phyloP scores from a whole-genome alignment of 2,113 vertebrate genomes.

The Sinocyclocheilus rhinocerous region DNA sequence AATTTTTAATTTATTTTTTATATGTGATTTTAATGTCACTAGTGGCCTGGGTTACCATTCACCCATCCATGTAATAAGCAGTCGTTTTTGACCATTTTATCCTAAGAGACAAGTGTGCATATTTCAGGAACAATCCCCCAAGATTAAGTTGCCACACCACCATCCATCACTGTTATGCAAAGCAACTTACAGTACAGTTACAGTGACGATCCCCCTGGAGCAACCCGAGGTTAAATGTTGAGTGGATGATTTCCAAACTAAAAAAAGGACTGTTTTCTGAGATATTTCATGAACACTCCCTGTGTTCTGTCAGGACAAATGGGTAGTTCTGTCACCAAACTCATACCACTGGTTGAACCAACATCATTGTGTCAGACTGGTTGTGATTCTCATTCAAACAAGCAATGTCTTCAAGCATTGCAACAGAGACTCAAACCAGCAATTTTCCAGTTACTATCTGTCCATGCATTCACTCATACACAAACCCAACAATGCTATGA shows the following conservation, averaged over 20 bases:
- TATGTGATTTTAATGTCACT: no score
- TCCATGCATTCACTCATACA: neutral
- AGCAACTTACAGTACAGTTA: neutral
- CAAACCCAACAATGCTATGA: neutral
- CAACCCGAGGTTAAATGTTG: neutral
- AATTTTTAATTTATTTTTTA: no score
- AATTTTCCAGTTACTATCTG: neutral
- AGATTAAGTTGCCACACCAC: neutral
- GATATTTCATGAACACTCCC: neutral
- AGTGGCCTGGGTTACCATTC: neutral
- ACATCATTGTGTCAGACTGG: neutral
- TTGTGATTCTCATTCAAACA: neutral
- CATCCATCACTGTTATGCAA: neutral
- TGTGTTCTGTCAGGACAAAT: neutral
- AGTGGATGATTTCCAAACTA: neutral
- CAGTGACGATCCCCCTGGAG: neutral
- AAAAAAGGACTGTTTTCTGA: neutral
- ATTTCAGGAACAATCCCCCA: conserved; percentile 5
- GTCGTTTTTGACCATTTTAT: neutral
- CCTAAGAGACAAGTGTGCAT: neutral
- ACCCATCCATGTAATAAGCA: neutral
- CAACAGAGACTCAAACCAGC: neutral
- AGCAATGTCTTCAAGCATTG: no score
- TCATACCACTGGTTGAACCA: neutral
- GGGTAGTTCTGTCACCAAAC: neutral